These are phyloP conservation scores for Strigops habroptila DNA, from an alignment of 2,113 vertebrate species.

Conservation along the genomic window DNA sequence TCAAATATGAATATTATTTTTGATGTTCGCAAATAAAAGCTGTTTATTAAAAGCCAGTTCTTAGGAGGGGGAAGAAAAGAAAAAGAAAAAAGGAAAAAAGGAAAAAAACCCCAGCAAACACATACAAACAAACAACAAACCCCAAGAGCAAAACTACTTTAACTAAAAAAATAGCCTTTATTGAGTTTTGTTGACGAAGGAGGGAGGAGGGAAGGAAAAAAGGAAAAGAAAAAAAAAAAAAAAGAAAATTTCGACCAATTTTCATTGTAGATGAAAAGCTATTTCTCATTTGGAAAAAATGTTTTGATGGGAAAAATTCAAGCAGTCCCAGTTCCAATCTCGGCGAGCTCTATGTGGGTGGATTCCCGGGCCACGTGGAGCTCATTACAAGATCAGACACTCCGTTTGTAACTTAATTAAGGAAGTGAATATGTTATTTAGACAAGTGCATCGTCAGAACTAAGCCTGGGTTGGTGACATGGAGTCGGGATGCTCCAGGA, in stretches of 20 bases:
- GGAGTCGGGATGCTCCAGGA: not conserved
- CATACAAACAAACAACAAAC: not conserved
- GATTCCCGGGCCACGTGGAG: not conserved
- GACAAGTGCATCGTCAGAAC: not conserved
- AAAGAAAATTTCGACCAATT: not conserved
- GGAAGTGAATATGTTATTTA: not conserved
- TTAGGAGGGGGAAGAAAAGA: not conserved
- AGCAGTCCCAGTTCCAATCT: not conserved
- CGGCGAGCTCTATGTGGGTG: not conserved
- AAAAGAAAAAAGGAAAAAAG: too few relatives aligned
- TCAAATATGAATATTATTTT: not conserved
- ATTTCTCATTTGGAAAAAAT: not conserved
- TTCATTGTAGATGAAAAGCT: not conserved
- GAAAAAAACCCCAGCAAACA: not conserved
- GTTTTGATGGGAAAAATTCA: not conserved
- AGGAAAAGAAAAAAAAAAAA: not conserved
- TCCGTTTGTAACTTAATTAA: not conserved
- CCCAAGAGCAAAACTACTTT: not conserved
- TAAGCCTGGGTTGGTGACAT: fast-evolving
- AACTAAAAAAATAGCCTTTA: not conserved
- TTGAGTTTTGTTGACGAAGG: not conserved
- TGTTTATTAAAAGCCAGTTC: not conserved
- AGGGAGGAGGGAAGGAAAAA: not conserved
- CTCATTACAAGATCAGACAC: not conserved
- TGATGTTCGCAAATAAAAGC: not conserved